Percentiles rank a stretch among this genome's conserved stretches.
These are phyloP conservation scores for Amblyjoppa fuscipennis DNA, from an alignment of 2,888 invertebrate genomes.

Conservation along the genomic window DNA sequence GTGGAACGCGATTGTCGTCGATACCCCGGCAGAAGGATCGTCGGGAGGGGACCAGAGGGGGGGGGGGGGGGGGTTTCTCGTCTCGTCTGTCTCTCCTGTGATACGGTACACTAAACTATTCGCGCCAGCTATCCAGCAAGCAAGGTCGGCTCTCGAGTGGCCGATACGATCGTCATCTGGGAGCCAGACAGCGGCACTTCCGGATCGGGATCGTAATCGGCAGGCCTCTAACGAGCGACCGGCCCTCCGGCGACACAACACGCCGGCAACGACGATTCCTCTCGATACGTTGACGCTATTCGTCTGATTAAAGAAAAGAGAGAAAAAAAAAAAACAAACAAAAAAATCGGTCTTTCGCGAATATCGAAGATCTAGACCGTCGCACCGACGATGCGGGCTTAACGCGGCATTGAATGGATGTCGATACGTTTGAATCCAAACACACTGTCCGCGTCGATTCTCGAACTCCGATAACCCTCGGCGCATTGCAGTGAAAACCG, in stretches of 20 bases:
- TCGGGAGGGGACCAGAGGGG: background rate
- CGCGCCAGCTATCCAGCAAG: conserved; percentile 20
- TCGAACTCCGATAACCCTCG: conserved; percentile 53
- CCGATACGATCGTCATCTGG: conserved; percentile 56
- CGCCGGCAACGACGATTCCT: conserved; percentile 42
- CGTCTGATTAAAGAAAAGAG: background rate
- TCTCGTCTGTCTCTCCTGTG: conserved; percentile 53
- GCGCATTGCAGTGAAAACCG: conserved; percentile 38
- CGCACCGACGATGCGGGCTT: conserved; percentile 34
- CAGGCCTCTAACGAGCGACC: conserved; percentile 52
- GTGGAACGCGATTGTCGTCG: conserved; percentile 66
- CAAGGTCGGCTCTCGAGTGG: conserved; percentile 60
- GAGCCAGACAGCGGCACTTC: background rate
- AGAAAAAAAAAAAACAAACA: background rate
- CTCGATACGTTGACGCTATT: conserved; percentile 9
- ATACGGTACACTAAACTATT: conserved; percentile 50
- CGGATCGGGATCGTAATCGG: conserved; percentile 36
- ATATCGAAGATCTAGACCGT: conserved; percentile 52
- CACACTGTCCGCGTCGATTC: conserved; percentile 31
- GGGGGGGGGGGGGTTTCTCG: conserved; percentile 35
- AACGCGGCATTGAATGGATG: conserved; percentile 11
- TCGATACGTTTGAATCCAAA: conserved; percentile 1
- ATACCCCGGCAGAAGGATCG: conserved; percentile 23
- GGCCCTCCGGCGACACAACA: conserved; percentile 3
- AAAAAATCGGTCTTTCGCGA: conserved; percentile 29